Evolutionary conservation across 2,113 vertebrate genomes (phyloP).

Genomic region (Seriola dumerili): DNA sequence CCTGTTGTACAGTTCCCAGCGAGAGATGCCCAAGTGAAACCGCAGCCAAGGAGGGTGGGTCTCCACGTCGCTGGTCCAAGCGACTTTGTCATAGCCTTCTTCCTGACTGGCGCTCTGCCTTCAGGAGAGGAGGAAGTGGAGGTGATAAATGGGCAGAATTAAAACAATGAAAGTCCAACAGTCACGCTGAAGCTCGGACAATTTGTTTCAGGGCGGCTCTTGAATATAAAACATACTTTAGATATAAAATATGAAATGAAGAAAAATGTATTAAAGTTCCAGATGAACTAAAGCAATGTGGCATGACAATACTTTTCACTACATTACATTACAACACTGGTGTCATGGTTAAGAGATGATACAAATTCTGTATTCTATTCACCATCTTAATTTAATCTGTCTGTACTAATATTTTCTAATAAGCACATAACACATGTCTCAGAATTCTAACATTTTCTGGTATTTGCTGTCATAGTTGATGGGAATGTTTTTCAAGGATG

Average conservation of each 20-base stretch:
- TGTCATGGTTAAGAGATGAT: background rate
- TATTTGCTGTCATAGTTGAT: too few relatives aligned
- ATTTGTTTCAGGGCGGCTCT: background rate
- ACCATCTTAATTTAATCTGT: too few relatives aligned
- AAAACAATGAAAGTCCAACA: background rate
- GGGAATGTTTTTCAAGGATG: too few relatives aligned
- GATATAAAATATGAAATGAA: background rate
- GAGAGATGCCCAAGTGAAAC: slow-evolving; percentile 88
- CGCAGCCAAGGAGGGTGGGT: slow-evolving; percentile 86
- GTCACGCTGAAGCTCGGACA: background rate
- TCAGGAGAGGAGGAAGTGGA: background rate
- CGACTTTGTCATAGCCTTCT: slow-evolving; percentile 77
- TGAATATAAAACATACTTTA: background rate
- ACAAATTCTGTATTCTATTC: too few relatives aligned
- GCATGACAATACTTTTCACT: background rate
- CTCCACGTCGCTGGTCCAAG: slow-evolving; percentile 76
- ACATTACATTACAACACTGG: background rate
- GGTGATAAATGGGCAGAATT: background rate
- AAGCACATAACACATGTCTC: background rate
- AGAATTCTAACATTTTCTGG: too few relatives aligned
- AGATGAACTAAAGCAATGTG: background rate
- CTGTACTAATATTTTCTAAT: background rate
- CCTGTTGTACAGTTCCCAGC: slow-evolving; percentile 85
- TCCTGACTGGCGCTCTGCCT: slow-evolving; percentile 86
- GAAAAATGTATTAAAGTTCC: background rate